Conservation (phyloP, 30 jellyfish, hydroid and myxozoan species). For the Nemopilema nomurai region DNA sequence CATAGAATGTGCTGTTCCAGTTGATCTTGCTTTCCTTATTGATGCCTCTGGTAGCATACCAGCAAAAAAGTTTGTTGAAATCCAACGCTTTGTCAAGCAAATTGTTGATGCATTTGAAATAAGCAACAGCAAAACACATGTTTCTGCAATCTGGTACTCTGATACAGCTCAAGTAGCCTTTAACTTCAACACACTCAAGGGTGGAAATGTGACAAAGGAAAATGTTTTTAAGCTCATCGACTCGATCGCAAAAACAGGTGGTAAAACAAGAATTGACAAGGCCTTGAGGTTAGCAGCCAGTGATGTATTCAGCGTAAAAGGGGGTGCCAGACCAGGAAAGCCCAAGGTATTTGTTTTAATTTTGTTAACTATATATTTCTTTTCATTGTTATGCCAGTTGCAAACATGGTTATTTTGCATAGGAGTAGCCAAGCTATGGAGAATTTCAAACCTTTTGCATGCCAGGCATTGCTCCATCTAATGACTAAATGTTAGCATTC, state of each 20-base stretch:
- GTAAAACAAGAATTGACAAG: constrained; percentile 95
- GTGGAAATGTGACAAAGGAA: constrained; percentile 73
- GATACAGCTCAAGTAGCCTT: constrained; percentile 88
- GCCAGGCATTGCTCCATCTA: too few species aligned
- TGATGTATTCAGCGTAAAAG: constrained; percentile 69
- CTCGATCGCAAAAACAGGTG: constrained; percentile 68
- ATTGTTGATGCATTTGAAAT: constrained; percentile 87
- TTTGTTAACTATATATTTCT: too few species aligned
- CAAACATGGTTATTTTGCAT: too few species aligned
- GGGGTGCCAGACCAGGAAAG: constrained; percentile 87
- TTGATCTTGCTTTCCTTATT: constrained; percentile 96
- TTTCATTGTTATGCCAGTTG: too few species aligned
- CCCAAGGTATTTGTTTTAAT: constrained; percentile 85
- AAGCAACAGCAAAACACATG: constrained; percentile 86
- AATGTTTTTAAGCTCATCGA: constrained; percentile 77
- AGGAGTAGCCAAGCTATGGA: too few species aligned
- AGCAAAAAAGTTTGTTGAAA: constrained; percentile 64
- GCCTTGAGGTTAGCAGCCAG: constrained; percentile 85
- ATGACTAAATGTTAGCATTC: too few species aligned
- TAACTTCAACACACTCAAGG: constrained; percentile 81
- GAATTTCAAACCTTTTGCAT: too few species aligned
- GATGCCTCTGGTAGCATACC: constrained; percentile 99
- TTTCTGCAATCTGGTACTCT: constrained; percentile 93
- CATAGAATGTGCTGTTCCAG: constrained; percentile 94
- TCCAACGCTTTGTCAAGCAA: constrained; percentile 84